These are phyloP conservation scores for Boloria euphrosyne DNA, from an alignment of 2,888 invertebrate species.

Conservation along the genomic window DNA sequence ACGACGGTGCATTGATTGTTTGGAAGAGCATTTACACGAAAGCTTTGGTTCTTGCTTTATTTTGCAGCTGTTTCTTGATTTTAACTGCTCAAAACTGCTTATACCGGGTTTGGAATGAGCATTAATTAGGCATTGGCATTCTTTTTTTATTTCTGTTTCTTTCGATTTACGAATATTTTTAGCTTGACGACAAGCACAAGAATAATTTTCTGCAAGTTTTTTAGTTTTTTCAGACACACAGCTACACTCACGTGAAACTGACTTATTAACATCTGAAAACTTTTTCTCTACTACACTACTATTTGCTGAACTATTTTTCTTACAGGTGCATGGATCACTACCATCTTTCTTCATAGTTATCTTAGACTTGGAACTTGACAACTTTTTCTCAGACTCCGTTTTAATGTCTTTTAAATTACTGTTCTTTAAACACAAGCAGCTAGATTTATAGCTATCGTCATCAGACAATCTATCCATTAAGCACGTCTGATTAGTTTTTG, in stretches of 20 bases:
- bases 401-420: background rate
- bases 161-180: background rate
- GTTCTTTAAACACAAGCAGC: background rate
- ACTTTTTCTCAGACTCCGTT: background rate
- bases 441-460: background rate
- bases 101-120: background rate
- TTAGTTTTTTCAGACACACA: background rate
- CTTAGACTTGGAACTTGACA: background rate
- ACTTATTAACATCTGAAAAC: background rate
- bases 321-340: background rate
- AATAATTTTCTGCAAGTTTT: too few species aligned
- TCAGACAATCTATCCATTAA: slow-evolving; percentile 12
- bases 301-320: background rate
- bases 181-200: background rate
- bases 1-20: too few species aligned
- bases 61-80: too few species aligned
- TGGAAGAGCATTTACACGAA: too few species aligned
- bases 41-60: too few species aligned
- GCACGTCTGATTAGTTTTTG: slow-evolving; percentile 17
- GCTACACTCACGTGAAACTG: background rate
- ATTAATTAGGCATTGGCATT: background rate
- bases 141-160: background rate
- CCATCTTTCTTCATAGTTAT: background rate
- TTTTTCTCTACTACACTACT: background rate
- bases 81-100: background rate